Conservation (phyloP, 2,113 vertebrate genomes). For the Lasiurus borealis region DNA sequence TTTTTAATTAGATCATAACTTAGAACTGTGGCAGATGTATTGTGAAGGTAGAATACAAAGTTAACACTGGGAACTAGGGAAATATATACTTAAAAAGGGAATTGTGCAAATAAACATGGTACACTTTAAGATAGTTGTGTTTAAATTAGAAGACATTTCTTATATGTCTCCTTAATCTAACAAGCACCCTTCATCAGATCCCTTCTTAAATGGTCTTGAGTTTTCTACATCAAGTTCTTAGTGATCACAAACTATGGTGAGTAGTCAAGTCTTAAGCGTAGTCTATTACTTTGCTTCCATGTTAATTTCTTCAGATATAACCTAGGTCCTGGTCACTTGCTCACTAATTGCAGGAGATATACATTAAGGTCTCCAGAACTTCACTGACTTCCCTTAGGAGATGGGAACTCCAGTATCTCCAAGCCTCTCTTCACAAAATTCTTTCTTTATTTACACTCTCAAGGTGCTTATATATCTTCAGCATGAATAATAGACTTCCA, state of each 20-base stretch:
- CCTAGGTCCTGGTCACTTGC: background rate
- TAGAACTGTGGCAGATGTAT: conserved; percentile 22
- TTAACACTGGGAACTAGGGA: background rate
- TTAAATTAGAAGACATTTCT: conserved; percentile 13
- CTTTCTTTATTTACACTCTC: background rate
- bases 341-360: background rate
- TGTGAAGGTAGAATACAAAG: background rate
- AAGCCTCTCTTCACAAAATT: background rate
- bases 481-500: conserved; percentile 61
- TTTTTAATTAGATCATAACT: conserved; percentile 43
- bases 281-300: conserved; percentile 16
- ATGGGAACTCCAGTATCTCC: background rate
- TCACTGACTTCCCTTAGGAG: background rate
- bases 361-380: background rate
- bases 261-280: background rate
- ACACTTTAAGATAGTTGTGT: background rate
- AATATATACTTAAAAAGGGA: background rate
- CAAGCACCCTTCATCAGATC: background rate
- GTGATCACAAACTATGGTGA: background rate
- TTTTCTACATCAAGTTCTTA: background rate
- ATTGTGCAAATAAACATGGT: background rate
- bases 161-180: background rate
- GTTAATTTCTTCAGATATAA: conserved; percentile 38
- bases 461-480: conserved; percentile 47
- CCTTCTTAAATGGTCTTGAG: background rate